Evolutionary conservation across 2,113 vertebrate species (phyloP).

Genomic region (Taxidea taxus): DNA sequence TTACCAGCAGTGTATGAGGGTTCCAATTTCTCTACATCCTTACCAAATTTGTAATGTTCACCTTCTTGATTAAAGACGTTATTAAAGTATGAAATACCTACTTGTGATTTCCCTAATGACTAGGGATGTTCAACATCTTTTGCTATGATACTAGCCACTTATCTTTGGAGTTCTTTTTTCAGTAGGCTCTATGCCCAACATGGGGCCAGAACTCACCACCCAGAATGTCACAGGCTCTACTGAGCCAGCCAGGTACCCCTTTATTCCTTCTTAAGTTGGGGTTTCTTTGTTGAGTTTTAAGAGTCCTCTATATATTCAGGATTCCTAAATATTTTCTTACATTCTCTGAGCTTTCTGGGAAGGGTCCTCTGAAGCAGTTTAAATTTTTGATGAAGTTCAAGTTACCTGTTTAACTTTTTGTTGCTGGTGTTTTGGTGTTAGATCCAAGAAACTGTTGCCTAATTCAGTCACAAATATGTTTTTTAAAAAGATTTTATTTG

Average conservation of each 20-base stretch:
- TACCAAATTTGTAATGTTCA: neutral
- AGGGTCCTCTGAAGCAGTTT: neutral
- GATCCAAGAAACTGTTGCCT: neutral
- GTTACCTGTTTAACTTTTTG: neutral
- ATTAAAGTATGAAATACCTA: neutral
- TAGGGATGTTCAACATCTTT: neutral
- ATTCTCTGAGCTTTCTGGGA: neutral
- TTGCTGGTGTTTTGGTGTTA: neutral
- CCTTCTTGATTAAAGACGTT: neutral
- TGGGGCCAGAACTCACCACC: neutral
- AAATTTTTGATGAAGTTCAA: neutral
- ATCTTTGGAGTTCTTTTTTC: neutral
- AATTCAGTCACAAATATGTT: neutral
- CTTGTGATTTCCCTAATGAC: neutral
- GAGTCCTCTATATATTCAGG: neutral
- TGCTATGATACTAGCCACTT: neutral
- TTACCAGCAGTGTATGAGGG: neutral
- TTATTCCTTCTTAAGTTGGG: neutral
- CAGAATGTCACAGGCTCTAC: neutral
- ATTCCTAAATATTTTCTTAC: neutral
- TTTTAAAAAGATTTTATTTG: too few relatives aligned
- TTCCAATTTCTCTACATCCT: neutral
- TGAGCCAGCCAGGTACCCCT: neutral
- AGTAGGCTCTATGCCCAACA: neutral
- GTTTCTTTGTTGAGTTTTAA: neutral